Base-by-base conservation (phyloP, 2,797 vertebrate species). In the Helarctos malayanus region DNA sequence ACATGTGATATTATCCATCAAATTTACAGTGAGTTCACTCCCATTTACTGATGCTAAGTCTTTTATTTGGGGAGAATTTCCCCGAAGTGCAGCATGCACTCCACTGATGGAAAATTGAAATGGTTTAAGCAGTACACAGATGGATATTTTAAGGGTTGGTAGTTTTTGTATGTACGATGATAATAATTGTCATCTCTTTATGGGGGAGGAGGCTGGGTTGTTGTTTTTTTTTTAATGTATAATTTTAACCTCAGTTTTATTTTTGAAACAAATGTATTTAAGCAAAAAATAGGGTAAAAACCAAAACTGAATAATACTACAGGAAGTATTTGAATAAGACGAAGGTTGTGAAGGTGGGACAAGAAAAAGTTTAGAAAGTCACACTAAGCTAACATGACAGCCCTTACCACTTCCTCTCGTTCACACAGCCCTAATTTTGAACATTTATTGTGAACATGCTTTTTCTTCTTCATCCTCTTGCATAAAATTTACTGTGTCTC, bases 61-160 rank as follows among this genome's bases (percentile, higher is more conserved):
- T 95, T 91, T 95, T 52, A 78, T 91, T 88, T 83, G 56, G 25
- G 32, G n/a, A 41, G 9, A 89, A 91, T 83, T 86, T 93, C 3
- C 57, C 56, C 49, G 12, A 61, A 61, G 27, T 11, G 21, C 27
- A 52, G 18, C 27, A 56, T n/a, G 21, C 0, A 25, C 15, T 86
- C 5, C 7, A n/a, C 0, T 86, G 35, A 57, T 63, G 27, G 65
- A 93, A 95, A 92, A n/a, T n/a, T 75, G n/a, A 91, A 49, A 41
- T 81, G 7, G 16, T 41, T 89, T 57, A 86, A 83, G 9, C 11
- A 47, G 3, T 41, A 41, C 15, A 16, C 4, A 52, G 21, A 52
- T 18, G 13, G 85, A 82, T 54, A 49, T 49, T 91, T 82, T 91
- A 25, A 85, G 56, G 11, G 65, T 14, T 52, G 73, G 18, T 32